Evolutionary conservation across 2,113 vertebrate species (phyloP), one percentile per base, ranked within the genome.

Genomic region (Gnathonemus echidnorhynchus): DNA sequence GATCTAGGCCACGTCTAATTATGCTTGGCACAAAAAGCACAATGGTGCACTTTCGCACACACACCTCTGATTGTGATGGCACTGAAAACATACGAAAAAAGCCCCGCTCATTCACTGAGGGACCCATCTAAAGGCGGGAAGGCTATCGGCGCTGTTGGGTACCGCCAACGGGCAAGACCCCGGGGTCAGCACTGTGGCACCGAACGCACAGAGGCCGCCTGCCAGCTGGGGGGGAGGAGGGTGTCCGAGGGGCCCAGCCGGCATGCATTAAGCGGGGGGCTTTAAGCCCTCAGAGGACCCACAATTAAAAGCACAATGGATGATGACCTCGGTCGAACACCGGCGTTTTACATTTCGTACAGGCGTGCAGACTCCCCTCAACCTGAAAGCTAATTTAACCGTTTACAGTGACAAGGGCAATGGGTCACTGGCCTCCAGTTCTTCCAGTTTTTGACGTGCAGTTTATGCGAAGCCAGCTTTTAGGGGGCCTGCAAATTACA

Each of bases 1-100:
- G 95, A 95, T 70, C 1, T 0, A 27, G 89, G 95, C 96, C 96
- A 97, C 92, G 90, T 88, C 92, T 93, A 94, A 95, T 93, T 93
- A 92, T 94, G 93, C 94, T 93, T 95, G 93, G 91, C 90, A 93
- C 94, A 94, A 94, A 94, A 95, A 74, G 90, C 66, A 88, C 90
- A 88, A 62, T 62, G 83, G 31, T 66, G 27, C 86, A 66, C 83
- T 91, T 90, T 83, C 85, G 88, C 90, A 89, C 62, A 70, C 62
- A 70, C 86, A 62, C 56, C 88, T 89, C 88, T 85, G 35, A 83
- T 88, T 48, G 83, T 62, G 90, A 87, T 31, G 70, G 10, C 42
- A 35, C 66, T 86, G n/a, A 85, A 89, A 85, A 88, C n/a, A 48
- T 3, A 7, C 8, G 2, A 52, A 10, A 11, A 10, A 11, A 27